Evolutionary conservation across 1,140 invertebrate genomes (phyloP).

Genomic region (Araneus ventricosus): DNA sequence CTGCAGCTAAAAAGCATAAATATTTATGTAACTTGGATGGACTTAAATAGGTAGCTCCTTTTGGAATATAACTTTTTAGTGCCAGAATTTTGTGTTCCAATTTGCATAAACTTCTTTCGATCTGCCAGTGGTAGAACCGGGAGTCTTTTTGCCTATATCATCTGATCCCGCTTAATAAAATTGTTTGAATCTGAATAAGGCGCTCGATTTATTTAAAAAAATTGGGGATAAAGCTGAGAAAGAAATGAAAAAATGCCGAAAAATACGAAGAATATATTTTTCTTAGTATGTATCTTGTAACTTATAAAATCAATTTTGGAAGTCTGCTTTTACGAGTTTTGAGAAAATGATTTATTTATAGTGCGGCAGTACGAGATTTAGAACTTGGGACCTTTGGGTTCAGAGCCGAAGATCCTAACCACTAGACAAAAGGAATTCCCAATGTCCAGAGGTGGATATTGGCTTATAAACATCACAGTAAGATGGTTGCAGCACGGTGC

Average conservation of each 20-base stretch:
- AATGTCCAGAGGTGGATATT: no score
- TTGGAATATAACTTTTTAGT: not conserved
- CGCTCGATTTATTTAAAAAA: not conserved
- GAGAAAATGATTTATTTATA: no score
- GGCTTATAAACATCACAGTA: no score
- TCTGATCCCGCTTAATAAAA: not conserved
- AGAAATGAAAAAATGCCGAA: not conserved
- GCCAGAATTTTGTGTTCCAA: not conserved
- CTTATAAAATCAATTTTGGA: no score
- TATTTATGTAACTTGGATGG: not conserved
- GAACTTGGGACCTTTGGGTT: no score
- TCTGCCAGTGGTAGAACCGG: not conserved
- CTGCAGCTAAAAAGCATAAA: not conserved
- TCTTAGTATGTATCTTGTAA: no score
- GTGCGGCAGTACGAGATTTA: no score
- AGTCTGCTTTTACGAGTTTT: no score
- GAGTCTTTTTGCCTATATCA: not conserved
- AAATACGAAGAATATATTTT: no score
- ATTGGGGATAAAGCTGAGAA: not conserved
- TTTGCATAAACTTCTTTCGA: not conserved
- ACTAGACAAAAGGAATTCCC: no score
- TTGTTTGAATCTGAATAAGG: not conserved
- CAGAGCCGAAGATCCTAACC: no score
- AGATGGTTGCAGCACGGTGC: no score
- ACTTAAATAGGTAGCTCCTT: not conserved